phyloP scores from a whole-genome alignment of 2,113 vertebrate genomes.

The Rynchops niger region DNA sequence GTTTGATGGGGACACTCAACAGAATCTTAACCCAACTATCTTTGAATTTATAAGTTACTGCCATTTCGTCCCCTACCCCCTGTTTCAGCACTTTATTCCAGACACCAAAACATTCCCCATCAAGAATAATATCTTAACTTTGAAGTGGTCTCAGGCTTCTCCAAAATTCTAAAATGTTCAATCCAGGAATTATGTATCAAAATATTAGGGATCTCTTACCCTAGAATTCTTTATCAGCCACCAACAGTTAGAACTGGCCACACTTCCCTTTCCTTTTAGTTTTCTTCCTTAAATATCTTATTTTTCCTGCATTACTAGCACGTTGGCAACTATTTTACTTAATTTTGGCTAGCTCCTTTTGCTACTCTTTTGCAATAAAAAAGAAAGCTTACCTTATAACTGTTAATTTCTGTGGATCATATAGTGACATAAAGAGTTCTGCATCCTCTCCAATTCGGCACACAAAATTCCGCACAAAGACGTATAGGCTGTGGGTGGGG shows the following conservation, averaged over 20 bases:
- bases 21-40: background rate
- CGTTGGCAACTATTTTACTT: background rate
- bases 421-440: slow-evolving; percentile 97
- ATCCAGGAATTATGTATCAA: background rate
- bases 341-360: background rate
- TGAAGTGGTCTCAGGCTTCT: background rate
- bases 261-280: background rate
- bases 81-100: background rate
- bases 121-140: background rate
- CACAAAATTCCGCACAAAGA: slow-evolving; percentile 96
- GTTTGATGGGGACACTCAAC: background rate
- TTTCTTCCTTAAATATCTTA: background rate
- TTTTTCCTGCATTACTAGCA: background rate
- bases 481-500: slow-evolving; percentile 95
- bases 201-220: background rate
- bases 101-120: background rate
- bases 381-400: slow-evolving; percentile 85
- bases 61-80: background rate
- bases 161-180: background rate
- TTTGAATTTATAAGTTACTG: background rate
- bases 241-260: background rate
- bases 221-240: background rate
- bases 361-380: background rate
- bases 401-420: slow-evolving; percentile 86
- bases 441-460: slow-evolving; percentile 96